Evolutionary conservation across 2,888 invertebrate species (phyloP), one percentile per base, ranked within the genome.

Genomic region (Galerucella calmariensis): DNA sequence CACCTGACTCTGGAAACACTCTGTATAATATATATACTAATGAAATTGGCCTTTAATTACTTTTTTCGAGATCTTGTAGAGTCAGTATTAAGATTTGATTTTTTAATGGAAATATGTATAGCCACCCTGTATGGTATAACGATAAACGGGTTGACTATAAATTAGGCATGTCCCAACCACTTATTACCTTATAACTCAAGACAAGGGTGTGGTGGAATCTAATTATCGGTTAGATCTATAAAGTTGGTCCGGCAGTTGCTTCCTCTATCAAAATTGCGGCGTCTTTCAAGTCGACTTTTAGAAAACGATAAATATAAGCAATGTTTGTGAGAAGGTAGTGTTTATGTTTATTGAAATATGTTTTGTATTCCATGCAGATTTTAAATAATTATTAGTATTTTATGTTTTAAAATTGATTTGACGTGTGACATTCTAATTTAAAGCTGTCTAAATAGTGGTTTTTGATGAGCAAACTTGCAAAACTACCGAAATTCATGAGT

Each of bases 141-240:
- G 80, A 81, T 82, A 82, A 82, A 77, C 81, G 85, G 85, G 84
- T 84, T 84, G 83, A 84, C 86, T 85, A 87, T 86, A 87, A 87
- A 86, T 87, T 86, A 86, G 83, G 82, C 86, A 84, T 84, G 86
- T 85, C 85, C 81, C 83, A 84, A 85, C 85, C 84, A 86, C 87
- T 86, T 86, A 87, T 87, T 87, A 86, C 86, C 86, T 86, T 86
- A 86, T 87, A 86, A 87, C 86, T 87, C 85, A 87, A 85, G 86
- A 85, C 85, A 85, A 86, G 86, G 87, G 87, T 87, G 87, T 86
- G 86, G 86, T 84, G 80, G 86, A 85, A 86, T 86, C 86, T 86
- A 87, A 87, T 87, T 87, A 87, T 87, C 86, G 82, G 83, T 81
- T 59, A 66, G 71, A 86, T 85, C 85, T 86, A 85, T 85, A 84